phyloP scores from a whole-genome alignment of 2,113 vertebrate species.

The Tetraodon nigroviridis region DNA sequence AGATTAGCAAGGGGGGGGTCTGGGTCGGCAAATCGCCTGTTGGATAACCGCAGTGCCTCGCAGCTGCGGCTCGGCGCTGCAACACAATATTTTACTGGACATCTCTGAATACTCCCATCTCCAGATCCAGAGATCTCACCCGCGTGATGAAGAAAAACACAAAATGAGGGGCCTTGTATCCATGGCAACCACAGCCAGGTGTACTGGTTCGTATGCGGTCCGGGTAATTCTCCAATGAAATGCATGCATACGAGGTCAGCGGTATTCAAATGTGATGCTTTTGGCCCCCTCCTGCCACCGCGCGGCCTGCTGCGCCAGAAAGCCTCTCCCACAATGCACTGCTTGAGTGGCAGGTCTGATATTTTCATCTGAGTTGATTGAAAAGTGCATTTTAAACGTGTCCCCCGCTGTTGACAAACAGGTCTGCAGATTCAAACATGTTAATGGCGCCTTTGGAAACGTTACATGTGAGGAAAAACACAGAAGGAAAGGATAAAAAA shows the following conservation, averaged over 20 bases:
- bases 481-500: background rate
- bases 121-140: background rate
- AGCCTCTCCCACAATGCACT: conserved; percentile 35
- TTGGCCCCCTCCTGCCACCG: conserved; percentile 2
- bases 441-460: conserved; percentile 2
- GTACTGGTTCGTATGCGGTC: conserved; percentile 55
- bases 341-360: conserved; percentile 58
- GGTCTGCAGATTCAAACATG: background rate
- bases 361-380: conserved; percentile 50
- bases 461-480: background rate
- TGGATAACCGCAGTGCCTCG: conserved; percentile 52
- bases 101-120: conserved; percentile 19
- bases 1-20: conserved; percentile 56
- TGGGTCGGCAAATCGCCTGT: conserved; percentile 60
- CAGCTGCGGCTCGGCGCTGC: conserved; percentile 25
- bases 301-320: background rate
- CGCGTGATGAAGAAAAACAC: conserved; percentile 7
- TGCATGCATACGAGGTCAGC: conserved; percentile 57
- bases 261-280: conserved; percentile 54
- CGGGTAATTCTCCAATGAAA: conserved; percentile 59
- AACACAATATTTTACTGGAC: conserved; percentile 30
- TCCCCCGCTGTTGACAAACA: conserved; percentile 28
- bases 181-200: conserved; percentile 69
- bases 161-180: conserved; percentile 53
- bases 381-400: conserved; percentile 41